Conservation (phyloP, 2,113 vertebrate genomes). For the Thomomys bottae region DNA sequence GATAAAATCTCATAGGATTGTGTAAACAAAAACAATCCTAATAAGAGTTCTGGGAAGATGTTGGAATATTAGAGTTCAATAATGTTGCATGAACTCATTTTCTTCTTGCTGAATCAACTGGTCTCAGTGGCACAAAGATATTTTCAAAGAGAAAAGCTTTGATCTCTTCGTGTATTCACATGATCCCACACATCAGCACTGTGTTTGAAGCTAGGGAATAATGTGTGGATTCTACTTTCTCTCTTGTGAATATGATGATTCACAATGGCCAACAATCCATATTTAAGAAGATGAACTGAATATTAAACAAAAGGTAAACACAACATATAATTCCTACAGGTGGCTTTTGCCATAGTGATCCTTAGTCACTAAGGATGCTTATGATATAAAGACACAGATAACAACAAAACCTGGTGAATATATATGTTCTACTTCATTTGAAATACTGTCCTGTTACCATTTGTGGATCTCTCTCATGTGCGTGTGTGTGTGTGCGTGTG, state of each 20-base stretch:
- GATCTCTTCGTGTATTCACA: background rate
- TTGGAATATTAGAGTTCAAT: background rate
- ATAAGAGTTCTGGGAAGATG: slow-evolving; percentile 39
- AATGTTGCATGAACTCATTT: slow-evolving; percentile 9
- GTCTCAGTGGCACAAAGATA: slow-evolving; percentile 20
- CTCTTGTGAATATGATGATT: background rate
- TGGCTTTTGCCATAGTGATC: background rate
- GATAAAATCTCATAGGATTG: slow-evolving; percentile 10
- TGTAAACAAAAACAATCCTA: background rate
- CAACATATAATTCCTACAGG: background rate
- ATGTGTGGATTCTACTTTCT: background rate
- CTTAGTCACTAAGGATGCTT: background rate
- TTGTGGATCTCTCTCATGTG: background rate
- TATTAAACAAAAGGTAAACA: background rate
- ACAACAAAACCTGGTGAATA: background rate
- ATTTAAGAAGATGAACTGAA: background rate
- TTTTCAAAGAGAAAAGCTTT: slow-evolving; percentile 24
- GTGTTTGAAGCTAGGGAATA: background rate
- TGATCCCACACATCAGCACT: background rate
- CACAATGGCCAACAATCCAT: background rate
- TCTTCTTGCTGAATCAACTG: slow-evolving; percentile 38
- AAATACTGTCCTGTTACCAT: background rate
- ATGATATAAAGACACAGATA: background rate
- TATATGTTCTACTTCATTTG: slow-evolving; percentile 21
- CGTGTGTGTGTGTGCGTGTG: too few species aligned